A percentile compares a stretch with the other conserved stretches of the same genome.
phyloP scores from a whole-genome alignment of 1,140 invertebrate species.

The Heliconius hermathena region DNA sequence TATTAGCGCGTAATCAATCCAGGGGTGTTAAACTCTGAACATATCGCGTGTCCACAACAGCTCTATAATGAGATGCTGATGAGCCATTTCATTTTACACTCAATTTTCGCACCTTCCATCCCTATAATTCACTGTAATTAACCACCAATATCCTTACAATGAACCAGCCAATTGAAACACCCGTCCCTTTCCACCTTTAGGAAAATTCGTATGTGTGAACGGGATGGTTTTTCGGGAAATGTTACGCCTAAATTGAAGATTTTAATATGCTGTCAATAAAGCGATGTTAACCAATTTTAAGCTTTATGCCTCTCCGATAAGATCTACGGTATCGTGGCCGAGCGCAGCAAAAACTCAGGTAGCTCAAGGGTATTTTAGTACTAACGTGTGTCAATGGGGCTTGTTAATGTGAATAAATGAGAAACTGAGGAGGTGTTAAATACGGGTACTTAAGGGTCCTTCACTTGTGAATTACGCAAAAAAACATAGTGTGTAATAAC shows the following conservation, averaged over 20 bases:
- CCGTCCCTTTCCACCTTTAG: constrained; percentile 28
- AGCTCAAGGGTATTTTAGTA: constrained; percentile 31
- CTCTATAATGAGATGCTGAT: constrained; percentile 48
- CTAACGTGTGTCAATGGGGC: constrained; percentile 44
- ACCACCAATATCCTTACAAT: constrained; percentile 36
- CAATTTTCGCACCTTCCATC: constrained; percentile 49
- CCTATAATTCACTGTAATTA: constrained; percentile 46
- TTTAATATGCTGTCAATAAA: constrained; percentile 15
- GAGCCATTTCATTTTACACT: constrained; percentile 47
- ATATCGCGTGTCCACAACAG: constrained; percentile 45
- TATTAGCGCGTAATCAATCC: constrained; percentile 34
- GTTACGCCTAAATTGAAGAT: constrained; percentile 33
- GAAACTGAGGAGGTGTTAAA: constrained; percentile 56
- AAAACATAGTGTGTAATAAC: constrained; percentile 42
- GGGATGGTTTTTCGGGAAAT: constrained; percentile 39
- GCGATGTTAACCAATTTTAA: constrained; percentile 24
- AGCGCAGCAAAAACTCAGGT: constrained; percentile 18
- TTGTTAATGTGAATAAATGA: constrained; percentile 58
- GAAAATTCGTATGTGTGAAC: constrained; percentile 35
- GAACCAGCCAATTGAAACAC: constrained; percentile 26
- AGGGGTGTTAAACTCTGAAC: constrained; percentile 36
- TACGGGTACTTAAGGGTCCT: constrained; percentile 50
- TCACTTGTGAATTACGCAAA: constrained; percentile 41
- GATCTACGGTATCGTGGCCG: not conserved
- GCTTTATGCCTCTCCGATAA: constrained; percentile 21